A percentile compares a stretch with the other conserved stretches of the same genome.
phyloP scores from a whole-genome alignment of 1,140 invertebrate genomes.

The Heliothis virescens region DNA sequence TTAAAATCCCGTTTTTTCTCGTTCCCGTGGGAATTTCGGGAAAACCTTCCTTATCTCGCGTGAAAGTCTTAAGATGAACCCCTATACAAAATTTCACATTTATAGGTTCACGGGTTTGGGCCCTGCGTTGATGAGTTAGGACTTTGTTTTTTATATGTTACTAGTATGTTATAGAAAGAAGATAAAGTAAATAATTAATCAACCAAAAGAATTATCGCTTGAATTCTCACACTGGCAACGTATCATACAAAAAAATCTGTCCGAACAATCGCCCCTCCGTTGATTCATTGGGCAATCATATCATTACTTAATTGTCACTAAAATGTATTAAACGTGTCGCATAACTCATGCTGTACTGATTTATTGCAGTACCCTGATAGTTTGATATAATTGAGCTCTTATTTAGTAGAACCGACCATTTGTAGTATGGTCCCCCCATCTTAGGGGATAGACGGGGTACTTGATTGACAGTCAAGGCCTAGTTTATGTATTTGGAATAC shows the following conservation, averaged over 20 bases:
- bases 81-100: no score
- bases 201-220: no score
- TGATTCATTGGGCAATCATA: slow-evolving; percentile 13
- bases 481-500: slow-evolving; percentile 3
- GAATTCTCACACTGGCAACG: no score
- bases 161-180: no score
- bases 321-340: slow-evolving; percentile 44
- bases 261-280: not conserved
- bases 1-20: no score
- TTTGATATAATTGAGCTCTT: slow-evolving; percentile 40
- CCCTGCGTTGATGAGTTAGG: no score
- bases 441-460: not conserved
- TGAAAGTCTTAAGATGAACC: no score
- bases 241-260: not conserved
- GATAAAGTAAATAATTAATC: no score
- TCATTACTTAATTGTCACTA: slow-evolving; percentile 40
- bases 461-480: slow-evolving; percentile 14
- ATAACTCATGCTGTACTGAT: slow-evolving; percentile 31
- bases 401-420: slow-evolving; percentile 12
- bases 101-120: no score
- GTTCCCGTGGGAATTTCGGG: no score
- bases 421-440: slow-evolving; percentile 5
- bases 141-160: no score
- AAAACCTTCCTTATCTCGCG: no score
- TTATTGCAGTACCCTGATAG: slow-evolving; percentile 26